Base-by-base conservation (phyloP, 2,888 invertebrate species). In the Philereme transversata region DNA sequence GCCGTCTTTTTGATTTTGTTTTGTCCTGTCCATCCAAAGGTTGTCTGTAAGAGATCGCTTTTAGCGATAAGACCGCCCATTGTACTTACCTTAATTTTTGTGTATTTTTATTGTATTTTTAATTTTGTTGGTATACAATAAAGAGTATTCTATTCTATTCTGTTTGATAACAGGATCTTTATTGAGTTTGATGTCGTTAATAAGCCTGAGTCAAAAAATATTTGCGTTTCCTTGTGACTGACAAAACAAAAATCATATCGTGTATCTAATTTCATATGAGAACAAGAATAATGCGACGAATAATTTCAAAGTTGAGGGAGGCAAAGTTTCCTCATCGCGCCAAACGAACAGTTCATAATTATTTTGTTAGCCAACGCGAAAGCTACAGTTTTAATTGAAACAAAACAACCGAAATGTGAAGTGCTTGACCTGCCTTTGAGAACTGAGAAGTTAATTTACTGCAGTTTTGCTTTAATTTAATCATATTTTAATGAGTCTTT, bases 301-400 rank as follows among this genome's bases (percentile, higher is more conserved):
- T 78, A 77, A 76, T 76, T 77, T 72, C 69, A 59, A 78, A 79
- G 74, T 78, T 76, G 73, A 65, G 72, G 67, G 71, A 71, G 76
- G 75, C 71, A 78, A 87, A 90, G 77, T 88, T 90, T 87, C 80
- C 84, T 82, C 86, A 84, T 88, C 78, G 73, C 73, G 73, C 68
- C 77, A 78, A 81, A 79, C 78, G 79, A 83, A 82, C 82, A 85
- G 81, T 84, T 82, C 77, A 76, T 87, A 85, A 88, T 88, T 88
- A 86, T 88, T 22, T 87, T 87, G 84, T 84, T 82, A 77, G 72
- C 77, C 76, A 73, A 74, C 78, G 67, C 67, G 74, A 79, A 77
- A 78, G 75, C 74, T 76, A 73, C 77, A 73, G 80, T 84, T 86
- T 84, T 86, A 87, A 88, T 86, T 86, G 81, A 85, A 87, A 86